Base-by-base conservation (phyloP, 2,113 vertebrate species). In the Calidris pugnax region DNA sequence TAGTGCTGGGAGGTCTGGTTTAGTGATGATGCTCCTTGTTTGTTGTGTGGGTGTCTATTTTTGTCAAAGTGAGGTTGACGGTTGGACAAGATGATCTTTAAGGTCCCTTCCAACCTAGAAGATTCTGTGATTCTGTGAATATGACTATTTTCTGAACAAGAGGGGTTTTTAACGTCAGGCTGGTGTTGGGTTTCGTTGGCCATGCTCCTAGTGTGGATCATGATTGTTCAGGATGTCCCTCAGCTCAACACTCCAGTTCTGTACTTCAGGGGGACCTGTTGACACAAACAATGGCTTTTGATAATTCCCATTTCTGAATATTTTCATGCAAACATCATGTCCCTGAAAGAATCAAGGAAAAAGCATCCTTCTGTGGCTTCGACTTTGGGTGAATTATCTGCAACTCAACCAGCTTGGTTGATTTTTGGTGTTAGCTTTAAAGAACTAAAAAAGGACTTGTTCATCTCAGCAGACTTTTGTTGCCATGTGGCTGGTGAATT, bases 191-290 rank as follows among this genome's bases (percentile, higher is more conserved):
- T 85, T 51, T 77, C 5, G 3, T 2, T 28, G 55, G 12, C 4
- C 0, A 4, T 15, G 32, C 18, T 66, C 4, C 2, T n/a, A 47
- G 14, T 51, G 57, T 14, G 3, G 41, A 7, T n/a, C 6, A 3
- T 5, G 33, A 47, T n/a, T 0, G 0, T 74, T 43, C 28, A 33
- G 45, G 12, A 53, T 62, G 10, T 9, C 3, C 16, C 7, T 4
- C 30, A 75, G 30, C 43, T 35, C 33, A 43, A 11, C 18, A 7
- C 18, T 63, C 6, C 6, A 16, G 7, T 56, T 56, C 1, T 1
- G 1, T 37, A 1, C 67, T 73, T 32, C 14, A 20, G 2, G 27
- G 26, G 4, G 5, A 66, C 5, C 32, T 69, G 2, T 43, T 18
- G 18, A 13, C 67, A 30, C 12, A 26, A 74, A 14, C 0, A 2